These are phyloP conservation scores for Cerastis leucographa DNA, from an alignment of 2,888 invertebrate genomes.

Conservation along the genomic window DNA sequence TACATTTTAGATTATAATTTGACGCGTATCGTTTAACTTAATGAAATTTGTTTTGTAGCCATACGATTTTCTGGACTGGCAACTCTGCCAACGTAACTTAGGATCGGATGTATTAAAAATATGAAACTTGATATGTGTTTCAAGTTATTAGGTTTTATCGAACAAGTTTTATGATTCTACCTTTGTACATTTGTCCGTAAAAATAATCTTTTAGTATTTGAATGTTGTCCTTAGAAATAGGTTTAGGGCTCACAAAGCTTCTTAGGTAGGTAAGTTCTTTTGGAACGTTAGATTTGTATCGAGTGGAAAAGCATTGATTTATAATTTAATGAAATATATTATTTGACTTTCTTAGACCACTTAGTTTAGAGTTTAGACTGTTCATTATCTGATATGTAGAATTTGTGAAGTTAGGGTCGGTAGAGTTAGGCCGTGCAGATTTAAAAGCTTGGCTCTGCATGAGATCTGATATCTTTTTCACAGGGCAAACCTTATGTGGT, in stretches of 20 bases:
- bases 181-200: slow-evolving; percentile 47
- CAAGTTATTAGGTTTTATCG: slow-evolving; percentile 56
- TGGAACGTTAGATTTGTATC: slow-evolving; percentile 8
- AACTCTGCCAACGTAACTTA: slow-evolving; percentile 56
- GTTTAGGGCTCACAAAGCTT: slow-evolving; percentile 28
- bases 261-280: slow-evolving; percentile 18
- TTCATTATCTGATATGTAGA: too few species aligned
- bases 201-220: slow-evolving; percentile 59
- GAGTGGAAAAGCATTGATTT: slow-evolving; percentile 2
- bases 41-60: slow-evolving; percentile 80
- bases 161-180: slow-evolving; percentile 52
- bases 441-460: too few species aligned
- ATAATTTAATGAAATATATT: not conserved
- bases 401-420: too few species aligned
- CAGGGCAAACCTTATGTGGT: too few species aligned
- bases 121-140: slow-evolving; percentile 59
- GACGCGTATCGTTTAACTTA: slow-evolving; percentile 81
- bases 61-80: slow-evolving; percentile 62
- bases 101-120: slow-evolving; percentile 55
- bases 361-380: not conserved
- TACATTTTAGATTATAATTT: slow-evolving; percentile 84
- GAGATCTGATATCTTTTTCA: too few species aligned
- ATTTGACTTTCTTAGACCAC: not conserved
- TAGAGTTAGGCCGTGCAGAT: too few species aligned
- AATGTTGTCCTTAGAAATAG: slow-evolving; percentile 48